Evolutionary conservation across 2,797 vertebrate genomes (phyloP).

Genomic region (Pogonophryne albipinna): DNA sequence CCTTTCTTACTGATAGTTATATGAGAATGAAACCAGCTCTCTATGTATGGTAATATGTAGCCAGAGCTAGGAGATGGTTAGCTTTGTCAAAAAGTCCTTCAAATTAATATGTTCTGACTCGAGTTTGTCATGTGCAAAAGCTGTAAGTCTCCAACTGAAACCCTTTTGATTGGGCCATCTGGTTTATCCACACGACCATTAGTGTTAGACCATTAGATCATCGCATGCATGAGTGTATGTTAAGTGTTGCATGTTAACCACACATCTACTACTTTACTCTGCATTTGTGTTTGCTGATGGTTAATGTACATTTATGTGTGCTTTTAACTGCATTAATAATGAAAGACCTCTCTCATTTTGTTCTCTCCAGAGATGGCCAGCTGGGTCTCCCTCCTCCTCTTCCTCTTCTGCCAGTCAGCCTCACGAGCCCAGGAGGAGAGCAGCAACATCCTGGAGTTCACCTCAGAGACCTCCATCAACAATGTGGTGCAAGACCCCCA

Average conservation of each 20-base stretch:
- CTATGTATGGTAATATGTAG: neutral
- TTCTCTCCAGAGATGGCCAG: constrained; percentile 83
- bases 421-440: constrained; percentile 55
- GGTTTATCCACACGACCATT: constrained; percentile 6
- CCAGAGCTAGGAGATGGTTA: neutral
- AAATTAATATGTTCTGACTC: neutral
- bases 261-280: neutral
- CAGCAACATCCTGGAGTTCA: constrained; percentile 61
- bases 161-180: neutral
- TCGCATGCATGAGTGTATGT: constrained; percentile 30
- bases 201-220: neutral
- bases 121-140: neutral
- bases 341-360: constrained; percentile 37
- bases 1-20: neutral
- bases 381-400: constrained; percentile 79
- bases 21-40: neutral
- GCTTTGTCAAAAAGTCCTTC: neutral
- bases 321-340: constrained; percentile 53
- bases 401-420: constrained; percentile 64
- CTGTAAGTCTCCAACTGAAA: neutral
- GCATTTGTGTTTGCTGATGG: constrained; percentile 10
- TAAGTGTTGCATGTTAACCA: constrained; percentile 25
- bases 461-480: constrained; percentile 77
- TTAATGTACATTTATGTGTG: constrained; percentile 28
- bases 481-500: constrained; percentile 84